phyloP scores from a whole-genome alignment of 1,140 invertebrate genomes.

The Acromyrmex echinatior region DNA sequence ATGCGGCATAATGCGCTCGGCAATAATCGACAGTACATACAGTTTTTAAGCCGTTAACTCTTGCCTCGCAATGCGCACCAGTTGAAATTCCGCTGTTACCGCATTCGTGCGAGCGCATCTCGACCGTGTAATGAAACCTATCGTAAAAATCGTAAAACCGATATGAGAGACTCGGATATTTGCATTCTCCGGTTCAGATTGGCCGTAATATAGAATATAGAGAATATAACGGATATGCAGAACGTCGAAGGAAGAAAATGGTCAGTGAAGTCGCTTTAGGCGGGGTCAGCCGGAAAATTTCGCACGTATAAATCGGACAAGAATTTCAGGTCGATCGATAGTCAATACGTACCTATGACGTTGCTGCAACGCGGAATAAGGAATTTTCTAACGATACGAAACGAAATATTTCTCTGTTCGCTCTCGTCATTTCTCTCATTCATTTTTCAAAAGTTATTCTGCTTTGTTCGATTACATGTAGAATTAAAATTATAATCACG shows the following conservation, averaged over 20 bases:
- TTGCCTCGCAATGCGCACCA: background rate
- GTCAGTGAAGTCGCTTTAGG: conserved; percentile 34
- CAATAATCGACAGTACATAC: conserved; percentile 9
- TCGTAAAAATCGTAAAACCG: conserved; percentile 78
- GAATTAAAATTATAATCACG: conserved; percentile 41
- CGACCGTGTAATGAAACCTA: conserved; percentile 73
- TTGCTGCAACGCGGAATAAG: conserved; percentile 27
- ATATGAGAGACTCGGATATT: conserved; percentile 73
- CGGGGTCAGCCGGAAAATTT: conserved; percentile 57
- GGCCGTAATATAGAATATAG: conserved; percentile 67
- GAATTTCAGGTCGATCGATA: conserved; percentile 46
- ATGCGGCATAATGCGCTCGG: conserved; percentile 35
- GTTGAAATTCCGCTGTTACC: conserved; percentile 54
- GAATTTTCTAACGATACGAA: conserved; percentile 37
- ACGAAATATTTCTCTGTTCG: conserved; percentile 25
- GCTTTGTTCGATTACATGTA: background rate
- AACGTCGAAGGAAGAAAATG: conserved; percentile 35
- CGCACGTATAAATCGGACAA: conserved; percentile 66
- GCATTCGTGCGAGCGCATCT: conserved; percentile 43
- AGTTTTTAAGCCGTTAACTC: conserved; percentile 49
- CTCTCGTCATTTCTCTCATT: background rate
- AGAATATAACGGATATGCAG: conserved; percentile 62
- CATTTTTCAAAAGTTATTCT: background rate
- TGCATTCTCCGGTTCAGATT: conserved; percentile 66
- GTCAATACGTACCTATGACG: background rate